Base-by-base conservation (phyloP, 1,140 invertebrate genomes). In the Drosophila suzukii region DNA sequence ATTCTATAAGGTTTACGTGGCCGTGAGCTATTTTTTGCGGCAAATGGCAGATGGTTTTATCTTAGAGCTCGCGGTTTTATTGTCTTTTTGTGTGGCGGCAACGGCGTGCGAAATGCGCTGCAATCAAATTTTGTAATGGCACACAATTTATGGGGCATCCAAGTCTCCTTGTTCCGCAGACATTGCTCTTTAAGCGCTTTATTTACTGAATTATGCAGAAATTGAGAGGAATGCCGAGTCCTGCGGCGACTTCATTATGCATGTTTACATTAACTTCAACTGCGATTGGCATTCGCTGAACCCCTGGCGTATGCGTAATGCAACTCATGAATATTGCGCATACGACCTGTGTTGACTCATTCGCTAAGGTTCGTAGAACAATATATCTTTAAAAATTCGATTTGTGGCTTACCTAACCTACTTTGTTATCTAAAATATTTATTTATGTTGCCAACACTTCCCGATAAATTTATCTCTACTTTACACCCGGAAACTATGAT, bases 281-380 rank as follows among this genome's bases (percentile, higher is more conserved):
- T 36, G 44, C 58, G 50, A 43, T 50, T 54, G 71, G 55, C 68
- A 61, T 43, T 38, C 5, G 36, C 24, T 32, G 63, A 63, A 60
- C 83, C 83, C 72, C 71, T 67, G 83, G 75, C 83, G 82, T 82
- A 88, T 86, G 57, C 51, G 83, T 79, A 58, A 62, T 66, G 44
- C 32, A 57, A 27, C 34, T 49, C 66, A 76, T 83, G 53, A 39
- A 85, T 62, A 85, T 73, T 76, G 59, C 66, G 62, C 63, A 88
- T 76, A 74, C 77, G 73, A 43, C 38, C 11, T 47, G 17, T 50
- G 24, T 43, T 4, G 11, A 34, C 30, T 32, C 49, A 32, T 6
- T 71, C 17, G 7, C 34, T 39, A 15, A 30, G 6, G 15, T 47
- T 13, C 30, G 32, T 10, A 51, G n/a, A 1, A 46, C 12, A 20